A percentile compares a stretch with the other conserved stretches of the same genome.
Evolutionary conservation across 1,140 invertebrate species (phyloP).

Genomic region (Drosophila tsacasi): DNA sequence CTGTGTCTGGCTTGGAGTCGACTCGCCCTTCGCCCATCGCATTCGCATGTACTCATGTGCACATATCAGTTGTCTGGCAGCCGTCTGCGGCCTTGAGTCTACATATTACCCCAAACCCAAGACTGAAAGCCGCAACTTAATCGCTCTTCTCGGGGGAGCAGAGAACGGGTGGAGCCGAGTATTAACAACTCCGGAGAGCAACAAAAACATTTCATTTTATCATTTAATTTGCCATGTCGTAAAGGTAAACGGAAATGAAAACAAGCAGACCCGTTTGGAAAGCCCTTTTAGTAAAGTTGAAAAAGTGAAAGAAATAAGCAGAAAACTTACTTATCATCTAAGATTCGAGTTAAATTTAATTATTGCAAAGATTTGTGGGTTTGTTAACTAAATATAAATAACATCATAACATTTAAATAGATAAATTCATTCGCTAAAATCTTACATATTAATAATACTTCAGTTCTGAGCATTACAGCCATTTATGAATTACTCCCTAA

Average conservation of each 20-base stretch:
- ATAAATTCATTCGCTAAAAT: no score
- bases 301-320: slow-evolving; percentile 12
- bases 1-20: slow-evolving; percentile 46
- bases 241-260: slow-evolving; percentile 34
- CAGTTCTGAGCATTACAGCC: neutral
- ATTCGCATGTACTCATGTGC: slow-evolving; percentile 73
- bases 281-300: slow-evolving; percentile 20
- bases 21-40: slow-evolving; percentile 21
- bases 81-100: slow-evolving; percentile 80
- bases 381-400: no score
- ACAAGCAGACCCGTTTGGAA: slow-evolving; percentile 11
- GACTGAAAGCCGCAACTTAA: slow-evolving; percentile 79
- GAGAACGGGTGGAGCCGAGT: slow-evolving; percentile 13
- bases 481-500: slow-evolving; percentile 19
- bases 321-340: neutral
- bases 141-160: slow-evolving; percentile 46
- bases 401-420: no score
- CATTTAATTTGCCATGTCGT: slow-evolving; percentile 62
- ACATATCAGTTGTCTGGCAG: slow-evolving; percentile 84
- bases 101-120: slow-evolving; percentile 37
- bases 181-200: slow-evolving; percentile 50
- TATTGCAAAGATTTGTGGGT: neutral
- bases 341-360: neutral
- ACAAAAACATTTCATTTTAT: slow-evolving; percentile 39
- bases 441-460: neutral